A percentile compares a stretch with the other conserved stretches of the same genome.
Evolutionary conservation across 2,113 vertebrate species (phyloP).

Genomic region (Catharus minimus): DNA sequence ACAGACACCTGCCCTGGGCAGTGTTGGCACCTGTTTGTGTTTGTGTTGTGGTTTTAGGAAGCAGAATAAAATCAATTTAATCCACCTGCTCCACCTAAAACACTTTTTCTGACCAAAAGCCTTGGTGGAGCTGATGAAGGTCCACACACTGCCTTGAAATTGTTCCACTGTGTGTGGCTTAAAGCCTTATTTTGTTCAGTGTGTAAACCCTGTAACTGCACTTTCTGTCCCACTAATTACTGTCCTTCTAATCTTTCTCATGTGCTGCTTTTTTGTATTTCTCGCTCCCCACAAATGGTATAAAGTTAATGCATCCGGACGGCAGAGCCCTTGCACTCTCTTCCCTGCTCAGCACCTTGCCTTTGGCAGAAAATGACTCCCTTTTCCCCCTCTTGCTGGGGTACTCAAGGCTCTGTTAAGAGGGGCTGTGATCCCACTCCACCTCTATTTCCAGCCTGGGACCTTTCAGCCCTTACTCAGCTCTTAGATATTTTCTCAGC

Average conservation of each 20-base stretch:
- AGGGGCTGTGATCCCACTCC: background rate
- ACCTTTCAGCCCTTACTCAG: background rate
- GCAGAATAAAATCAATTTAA: background rate
- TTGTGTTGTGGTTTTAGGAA: accelerated
- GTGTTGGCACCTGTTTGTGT: background rate
- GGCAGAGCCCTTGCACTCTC: background rate
- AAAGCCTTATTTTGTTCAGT: background rate
- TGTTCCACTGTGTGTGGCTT: accelerated
- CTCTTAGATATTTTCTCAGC: background rate
- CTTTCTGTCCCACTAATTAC: background rate
- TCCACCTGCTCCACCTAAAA: background rate
- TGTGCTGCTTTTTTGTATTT: background rate
- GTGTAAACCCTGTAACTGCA: background rate
- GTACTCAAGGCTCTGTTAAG: background rate
- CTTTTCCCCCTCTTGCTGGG: background rate
- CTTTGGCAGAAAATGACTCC: background rate
- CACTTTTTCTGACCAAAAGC: background rate
- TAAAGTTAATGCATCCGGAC: background rate
- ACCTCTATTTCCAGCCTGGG: background rate
- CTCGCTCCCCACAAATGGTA: background rate
- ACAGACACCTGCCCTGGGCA: background rate
- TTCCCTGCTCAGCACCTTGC: background rate
- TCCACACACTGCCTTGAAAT: background rate
- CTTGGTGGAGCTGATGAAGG: background rate
- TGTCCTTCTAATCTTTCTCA: background rate